Conservation (phyloP, 2,888 invertebrate genomes). For the Drosophila imparisetae region DNA sequence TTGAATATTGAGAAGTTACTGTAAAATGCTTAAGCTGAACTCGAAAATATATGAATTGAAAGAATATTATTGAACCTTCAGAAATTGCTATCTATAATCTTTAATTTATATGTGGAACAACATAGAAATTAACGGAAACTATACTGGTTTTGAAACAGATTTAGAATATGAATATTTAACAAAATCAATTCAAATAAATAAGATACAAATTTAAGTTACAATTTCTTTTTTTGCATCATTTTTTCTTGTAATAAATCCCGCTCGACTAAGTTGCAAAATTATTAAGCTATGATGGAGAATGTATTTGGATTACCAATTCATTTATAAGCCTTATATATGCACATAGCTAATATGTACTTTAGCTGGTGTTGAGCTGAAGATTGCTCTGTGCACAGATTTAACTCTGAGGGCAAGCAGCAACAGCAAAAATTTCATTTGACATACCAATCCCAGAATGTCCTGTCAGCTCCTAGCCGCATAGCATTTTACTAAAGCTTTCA, state of each 20-base stretch:
- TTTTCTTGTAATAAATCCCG: background rate
- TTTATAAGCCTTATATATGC: background rate
- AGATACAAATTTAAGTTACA: too few relatives aligned
- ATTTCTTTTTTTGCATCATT: background rate
- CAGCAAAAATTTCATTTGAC: slow-evolving; percentile 18
- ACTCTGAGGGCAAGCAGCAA: background rate
- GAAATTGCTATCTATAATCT: background rate
- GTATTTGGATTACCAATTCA: background rate
- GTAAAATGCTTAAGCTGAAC: background rate
- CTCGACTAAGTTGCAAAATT: background rate
- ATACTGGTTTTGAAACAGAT: background rate
- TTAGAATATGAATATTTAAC: background rate
- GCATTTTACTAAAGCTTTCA: background rate
- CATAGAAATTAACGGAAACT: background rate
- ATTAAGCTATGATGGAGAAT: background rate
- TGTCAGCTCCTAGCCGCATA: slow-evolving; percentile 22
- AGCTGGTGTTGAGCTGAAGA: background rate
- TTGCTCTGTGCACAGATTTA: background rate
- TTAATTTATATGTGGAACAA: background rate
- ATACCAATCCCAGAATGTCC: slow-evolving; percentile 19
- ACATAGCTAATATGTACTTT: too few relatives aligned
- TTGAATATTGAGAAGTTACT: background rate
- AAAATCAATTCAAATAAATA: background rate
- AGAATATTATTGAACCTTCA: background rate
- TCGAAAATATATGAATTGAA: background rate